Evolutionary conservation across 2,888 invertebrate species (phyloP).

Genomic region (Orthosia incerta): DNA sequence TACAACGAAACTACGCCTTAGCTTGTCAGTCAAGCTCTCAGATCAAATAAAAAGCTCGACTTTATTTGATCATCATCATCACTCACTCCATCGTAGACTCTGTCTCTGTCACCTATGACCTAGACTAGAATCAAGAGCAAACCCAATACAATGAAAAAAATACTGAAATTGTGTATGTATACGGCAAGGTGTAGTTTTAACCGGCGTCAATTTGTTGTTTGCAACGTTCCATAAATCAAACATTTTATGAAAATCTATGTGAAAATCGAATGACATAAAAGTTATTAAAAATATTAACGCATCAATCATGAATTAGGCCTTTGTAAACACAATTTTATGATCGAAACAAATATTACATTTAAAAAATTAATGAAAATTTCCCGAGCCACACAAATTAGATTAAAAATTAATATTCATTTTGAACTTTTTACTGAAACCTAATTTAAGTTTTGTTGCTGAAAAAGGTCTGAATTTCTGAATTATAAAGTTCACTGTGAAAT

Average conservation of each 20-base stretch:
- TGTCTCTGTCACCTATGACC: too few relatives aligned
- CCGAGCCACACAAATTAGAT: constrained; percentile 12
- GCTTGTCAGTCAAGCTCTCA: too few relatives aligned
- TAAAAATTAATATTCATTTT: constrained; percentile 46
- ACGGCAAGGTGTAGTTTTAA: too few relatives aligned
- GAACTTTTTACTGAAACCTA: constrained; percentile 28
- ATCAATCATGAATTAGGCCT: constrained; percentile 42
- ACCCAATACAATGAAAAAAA: too few relatives aligned
- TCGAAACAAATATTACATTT: constrained; percentile 31
- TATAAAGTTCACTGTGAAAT: not conserved
- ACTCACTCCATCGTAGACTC: too few relatives aligned
- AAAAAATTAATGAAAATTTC: constrained; percentile 23
- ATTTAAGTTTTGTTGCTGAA: constrained; percentile 30
- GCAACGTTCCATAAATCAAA: not conserved
- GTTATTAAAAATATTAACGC: not conserved
- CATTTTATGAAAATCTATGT: not conserved
- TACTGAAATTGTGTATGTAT: too few relatives aligned
- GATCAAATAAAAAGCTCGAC: too few relatives aligned
- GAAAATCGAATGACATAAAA: not conserved
- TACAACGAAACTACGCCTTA: too few relatives aligned
- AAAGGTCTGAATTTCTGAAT: constrained; percentile 18
- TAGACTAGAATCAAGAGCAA: too few relatives aligned
- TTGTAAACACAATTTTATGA: constrained; percentile 21
- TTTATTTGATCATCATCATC: too few relatives aligned
- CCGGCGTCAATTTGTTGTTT: too few relatives aligned